Conservation (phyloP, 2,888 invertebrate genomes). For the Agriopis marginaria region DNA sequence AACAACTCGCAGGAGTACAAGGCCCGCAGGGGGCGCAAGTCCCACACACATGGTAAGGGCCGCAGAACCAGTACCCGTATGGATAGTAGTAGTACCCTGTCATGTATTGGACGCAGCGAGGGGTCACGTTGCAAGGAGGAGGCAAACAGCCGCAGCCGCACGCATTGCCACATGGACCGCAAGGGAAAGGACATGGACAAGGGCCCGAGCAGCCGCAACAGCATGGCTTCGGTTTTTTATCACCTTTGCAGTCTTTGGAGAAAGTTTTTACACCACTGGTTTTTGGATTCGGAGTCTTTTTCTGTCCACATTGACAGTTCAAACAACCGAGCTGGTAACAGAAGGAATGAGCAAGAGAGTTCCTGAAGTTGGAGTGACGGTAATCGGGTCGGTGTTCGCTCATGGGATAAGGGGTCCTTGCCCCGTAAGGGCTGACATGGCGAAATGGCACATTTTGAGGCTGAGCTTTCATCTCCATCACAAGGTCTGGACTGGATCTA, state of each 20-base stretch:
- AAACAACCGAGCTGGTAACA: constrained; percentile 27
- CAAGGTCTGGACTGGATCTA: constrained; percentile 61
- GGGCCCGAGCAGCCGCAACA: neutral
- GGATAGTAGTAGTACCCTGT: constrained; percentile 77
- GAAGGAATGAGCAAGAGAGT: neutral
- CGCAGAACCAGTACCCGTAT: constrained; percentile 76
- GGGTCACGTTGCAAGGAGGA: constrained; percentile 67
- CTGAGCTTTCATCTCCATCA: constrained; percentile 36
- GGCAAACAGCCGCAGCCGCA: constrained; percentile 59
- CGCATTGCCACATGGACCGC: constrained; percentile 46
- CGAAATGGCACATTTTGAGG: neutral
- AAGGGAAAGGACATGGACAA: constrained; percentile 5
- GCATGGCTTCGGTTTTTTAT: neutral
- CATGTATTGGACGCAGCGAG: constrained; percentile 71
- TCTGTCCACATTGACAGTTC: constrained; percentile 25
- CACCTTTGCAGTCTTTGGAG: neutral
- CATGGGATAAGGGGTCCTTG: neutral
- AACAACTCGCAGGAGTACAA: constrained; percentile 35
- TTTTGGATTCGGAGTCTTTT: neutral
- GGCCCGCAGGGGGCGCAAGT: constrained; percentile 56
- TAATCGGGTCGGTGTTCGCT: neutral
- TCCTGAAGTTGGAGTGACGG: neutral
- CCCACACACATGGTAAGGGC: constrained; percentile 71
- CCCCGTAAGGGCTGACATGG: neutral
- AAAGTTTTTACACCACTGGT: neutral